Evolutionary conservation across 2,113 vertebrate genomes (phyloP).

Genomic region (Formicarius rufipectus): DNA sequence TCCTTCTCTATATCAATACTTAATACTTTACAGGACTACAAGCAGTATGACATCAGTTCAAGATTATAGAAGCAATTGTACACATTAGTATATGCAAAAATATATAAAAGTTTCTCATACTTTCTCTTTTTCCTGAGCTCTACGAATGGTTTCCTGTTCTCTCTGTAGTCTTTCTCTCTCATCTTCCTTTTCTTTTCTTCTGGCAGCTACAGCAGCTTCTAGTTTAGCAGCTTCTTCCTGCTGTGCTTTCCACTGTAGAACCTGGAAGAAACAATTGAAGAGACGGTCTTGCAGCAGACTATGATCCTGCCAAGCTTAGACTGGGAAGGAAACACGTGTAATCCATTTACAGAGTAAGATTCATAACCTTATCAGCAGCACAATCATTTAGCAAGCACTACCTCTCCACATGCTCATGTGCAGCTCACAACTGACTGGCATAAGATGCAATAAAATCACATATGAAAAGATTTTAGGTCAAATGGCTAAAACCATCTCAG

Average conservation of each 20-base stretch:
- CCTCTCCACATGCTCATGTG: accelerated
- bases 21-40: not conserved
- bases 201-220: slow-evolving; percentile 82
- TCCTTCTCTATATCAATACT: not conserved
- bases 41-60: not conserved
- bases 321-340: not conserved
- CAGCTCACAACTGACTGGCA: not conserved
- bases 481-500: not conserved
- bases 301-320: not conserved
- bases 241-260: slow-evolving; percentile 83
- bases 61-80: not conserved
- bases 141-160: slow-evolving; percentile 74
- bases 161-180: slow-evolving; percentile 76
- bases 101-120: slow-evolving; percentile 42
- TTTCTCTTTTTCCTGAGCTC: slow-evolving; percentile 80
- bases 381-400: not conserved
- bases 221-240: slow-evolving; percentile 86
- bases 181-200: slow-evolving; percentile 79
- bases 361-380: not conserved
- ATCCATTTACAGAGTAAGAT: not conserved
- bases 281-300: not conserved
- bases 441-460: not conserved
- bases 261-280: slow-evolving; percentile 66
- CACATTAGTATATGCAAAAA: not conserved
- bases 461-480: not conserved